A percentile compares a stretch with the other conserved stretches of the same genome.
phyloP scores from a whole-genome alignment of 64 coral and sea anemone species.

The Cladopsammia gracilis region DNA sequence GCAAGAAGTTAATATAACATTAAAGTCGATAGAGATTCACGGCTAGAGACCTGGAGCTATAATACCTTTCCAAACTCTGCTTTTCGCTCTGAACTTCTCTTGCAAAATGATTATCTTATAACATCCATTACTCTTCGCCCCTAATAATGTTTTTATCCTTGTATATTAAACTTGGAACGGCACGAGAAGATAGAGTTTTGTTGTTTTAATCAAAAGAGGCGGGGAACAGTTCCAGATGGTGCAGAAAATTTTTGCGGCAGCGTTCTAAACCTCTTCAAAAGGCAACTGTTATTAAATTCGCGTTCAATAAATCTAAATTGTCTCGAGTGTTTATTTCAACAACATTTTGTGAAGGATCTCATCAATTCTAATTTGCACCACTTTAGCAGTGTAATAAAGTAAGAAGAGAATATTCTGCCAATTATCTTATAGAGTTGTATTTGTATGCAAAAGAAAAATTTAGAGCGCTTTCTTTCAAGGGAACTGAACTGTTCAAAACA shows the following conservation, averaged over 20 bases:
- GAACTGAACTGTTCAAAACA: background rate
- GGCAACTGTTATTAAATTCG: slow-evolving; percentile 58
- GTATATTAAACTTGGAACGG: slow-evolving; percentile 39
- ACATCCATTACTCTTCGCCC: background rate
- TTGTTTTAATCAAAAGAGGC: slow-evolving; percentile 40
- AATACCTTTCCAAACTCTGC: background rate
- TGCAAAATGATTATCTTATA: background rate
- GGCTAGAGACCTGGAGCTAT: background rate
- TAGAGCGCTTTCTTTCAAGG: background rate
- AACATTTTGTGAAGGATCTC: slow-evolving; percentile 54
- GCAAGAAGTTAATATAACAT: slow-evolving; percentile 42
- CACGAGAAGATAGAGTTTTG: slow-evolving; percentile 21
- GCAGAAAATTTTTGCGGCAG: slow-evolving; percentile 35
- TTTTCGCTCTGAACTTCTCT: background rate
- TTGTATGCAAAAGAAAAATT: slow-evolving; percentile 36
- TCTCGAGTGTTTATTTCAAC: slow-evolving; percentile 51
- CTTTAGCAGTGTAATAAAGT: slow-evolving; percentile 53
- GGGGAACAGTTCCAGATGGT: slow-evolving; percentile 29
- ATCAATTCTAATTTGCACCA: slow-evolving; percentile 55
- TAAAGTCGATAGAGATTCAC: slow-evolving; percentile 16
- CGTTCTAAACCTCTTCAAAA: slow-evolving; percentile 36
- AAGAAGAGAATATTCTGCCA: slow-evolving; percentile 28
- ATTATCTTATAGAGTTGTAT: slow-evolving; percentile 38
- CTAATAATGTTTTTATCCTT: slow-evolving; percentile 8
- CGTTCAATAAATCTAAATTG: slow-evolving; percentile 45